phyloP scores from a whole-genome alignment of 2,113 vertebrate genomes.

The Turdus rufiventris region DNA sequence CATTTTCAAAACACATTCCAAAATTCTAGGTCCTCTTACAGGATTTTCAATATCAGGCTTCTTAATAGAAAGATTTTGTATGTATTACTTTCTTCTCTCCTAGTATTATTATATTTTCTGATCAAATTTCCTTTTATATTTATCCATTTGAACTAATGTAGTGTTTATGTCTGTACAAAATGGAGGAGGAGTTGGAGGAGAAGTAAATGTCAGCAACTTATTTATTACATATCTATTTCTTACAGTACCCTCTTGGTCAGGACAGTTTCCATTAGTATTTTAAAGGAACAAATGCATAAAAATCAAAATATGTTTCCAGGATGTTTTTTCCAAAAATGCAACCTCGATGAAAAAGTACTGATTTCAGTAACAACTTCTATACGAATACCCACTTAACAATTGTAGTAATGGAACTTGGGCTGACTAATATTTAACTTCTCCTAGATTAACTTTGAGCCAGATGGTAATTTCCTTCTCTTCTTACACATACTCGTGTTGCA shows the following conservation, averaged over 20 bases:
- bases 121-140: background rate
- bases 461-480: background rate
- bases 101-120: background rate
- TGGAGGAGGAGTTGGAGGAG: background rate
- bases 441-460: background rate
- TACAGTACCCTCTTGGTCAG: background rate
- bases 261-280: background rate
- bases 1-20: background rate
- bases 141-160: background rate
- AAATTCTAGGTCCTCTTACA: background rate
- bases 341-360: background rate
- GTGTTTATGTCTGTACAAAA: background rate
- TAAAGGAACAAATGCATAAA: background rate
- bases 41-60: background rate
- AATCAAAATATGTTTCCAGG: background rate
- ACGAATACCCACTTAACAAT: background rate
- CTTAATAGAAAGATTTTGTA: background rate
- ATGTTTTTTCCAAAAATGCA: background rate
- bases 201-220: background rate
- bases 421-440: background rate
- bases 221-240: background rate
- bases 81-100: background rate
- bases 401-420: background rate
- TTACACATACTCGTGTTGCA: accelerated
- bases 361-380: background rate